phyloP scores from a whole-genome alignment of 2,113 vertebrate species.

The Sceloporus undulatus region DNA sequence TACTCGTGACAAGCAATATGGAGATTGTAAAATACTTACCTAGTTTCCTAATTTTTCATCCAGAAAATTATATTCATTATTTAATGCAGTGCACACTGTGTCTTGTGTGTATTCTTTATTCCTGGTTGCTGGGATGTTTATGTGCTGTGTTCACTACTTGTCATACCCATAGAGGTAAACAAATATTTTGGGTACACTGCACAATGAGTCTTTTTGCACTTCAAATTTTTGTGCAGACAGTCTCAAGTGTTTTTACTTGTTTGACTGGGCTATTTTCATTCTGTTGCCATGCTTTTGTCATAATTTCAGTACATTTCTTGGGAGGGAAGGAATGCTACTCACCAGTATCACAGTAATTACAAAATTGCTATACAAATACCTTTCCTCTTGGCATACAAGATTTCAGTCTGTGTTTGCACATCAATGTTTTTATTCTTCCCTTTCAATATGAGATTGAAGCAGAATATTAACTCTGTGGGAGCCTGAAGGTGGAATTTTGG shows the following conservation, averaged over 20 bases:
- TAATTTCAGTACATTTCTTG: conserved; percentile 28
- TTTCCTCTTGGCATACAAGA: conserved; percentile 18
- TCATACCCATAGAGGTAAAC: neutral
- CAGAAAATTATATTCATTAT: neutral
- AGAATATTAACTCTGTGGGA: neutral
- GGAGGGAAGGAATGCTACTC: neutral
- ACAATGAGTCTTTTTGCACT: neutral
- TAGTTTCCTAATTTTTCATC: conserved; percentile 7
- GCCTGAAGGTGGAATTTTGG: neutral
- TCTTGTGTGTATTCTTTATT: neutral
- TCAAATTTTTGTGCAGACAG: neutral
- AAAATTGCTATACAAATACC: conserved; percentile 36
- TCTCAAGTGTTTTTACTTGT: neutral
- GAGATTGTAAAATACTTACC: conserved; percentile 13
- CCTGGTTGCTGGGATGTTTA: neutral
- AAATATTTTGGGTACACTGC: neutral
- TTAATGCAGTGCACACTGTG: rapidly evolving
- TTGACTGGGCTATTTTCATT: conserved; percentile 13
- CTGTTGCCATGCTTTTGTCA: conserved; percentile 13
- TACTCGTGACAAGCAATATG: neutral
- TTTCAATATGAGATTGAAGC: conserved; percentile 36
- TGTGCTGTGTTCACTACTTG: neutral
- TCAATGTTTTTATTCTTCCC: neutral
- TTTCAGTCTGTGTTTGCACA: conserved; percentile 5
- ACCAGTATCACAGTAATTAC: conserved; percentile 24